phyloP scores from a whole-genome alignment of 2,797 vertebrate species.

The Leptodactylus fallax region DNA sequence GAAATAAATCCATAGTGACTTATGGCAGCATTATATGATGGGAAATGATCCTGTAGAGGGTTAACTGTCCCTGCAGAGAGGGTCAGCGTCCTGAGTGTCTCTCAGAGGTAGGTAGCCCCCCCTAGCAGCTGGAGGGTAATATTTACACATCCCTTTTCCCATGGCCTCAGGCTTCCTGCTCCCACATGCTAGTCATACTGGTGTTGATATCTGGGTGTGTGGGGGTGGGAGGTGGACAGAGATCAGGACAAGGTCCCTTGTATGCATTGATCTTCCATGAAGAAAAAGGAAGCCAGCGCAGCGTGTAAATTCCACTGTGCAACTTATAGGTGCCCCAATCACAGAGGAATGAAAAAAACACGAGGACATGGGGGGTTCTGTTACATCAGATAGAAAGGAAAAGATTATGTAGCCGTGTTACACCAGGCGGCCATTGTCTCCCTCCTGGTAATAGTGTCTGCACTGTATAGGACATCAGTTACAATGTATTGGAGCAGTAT shows the following conservation, averaged over 20 bases:
- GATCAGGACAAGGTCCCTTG: constrained; percentile 62
- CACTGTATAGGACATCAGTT: background rate
- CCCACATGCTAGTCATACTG: background rate
- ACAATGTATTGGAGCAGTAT: no score
- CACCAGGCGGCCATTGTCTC: background rate
- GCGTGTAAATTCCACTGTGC: constrained; percentile 53
- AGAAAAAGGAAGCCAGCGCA: background rate
- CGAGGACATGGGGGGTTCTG: background rate
- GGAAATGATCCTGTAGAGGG: background rate
- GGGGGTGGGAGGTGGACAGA: constrained; percentile 56
- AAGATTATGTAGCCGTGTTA: background rate
- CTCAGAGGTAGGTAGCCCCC: constrained; percentile 8
- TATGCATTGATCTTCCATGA: constrained; percentile 37
- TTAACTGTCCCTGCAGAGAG: background rate
- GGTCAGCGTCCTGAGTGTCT: background rate
- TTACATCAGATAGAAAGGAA: background rate
- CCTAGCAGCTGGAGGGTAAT: background rate
- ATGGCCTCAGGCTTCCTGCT: background rate
- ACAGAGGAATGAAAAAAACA: constrained; percentile 11
- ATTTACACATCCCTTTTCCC: constrained; percentile 4
- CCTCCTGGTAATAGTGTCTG: background rate
- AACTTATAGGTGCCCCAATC: background rate
- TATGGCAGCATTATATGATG: background rate
- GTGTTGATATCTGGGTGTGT: constrained; percentile 21
- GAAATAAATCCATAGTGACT: background rate